These are phyloP conservation scores for Rachycentron canadum DNA, from an alignment of 2,797 vertebrate genomes.

Conservation along the genomic window DNA sequence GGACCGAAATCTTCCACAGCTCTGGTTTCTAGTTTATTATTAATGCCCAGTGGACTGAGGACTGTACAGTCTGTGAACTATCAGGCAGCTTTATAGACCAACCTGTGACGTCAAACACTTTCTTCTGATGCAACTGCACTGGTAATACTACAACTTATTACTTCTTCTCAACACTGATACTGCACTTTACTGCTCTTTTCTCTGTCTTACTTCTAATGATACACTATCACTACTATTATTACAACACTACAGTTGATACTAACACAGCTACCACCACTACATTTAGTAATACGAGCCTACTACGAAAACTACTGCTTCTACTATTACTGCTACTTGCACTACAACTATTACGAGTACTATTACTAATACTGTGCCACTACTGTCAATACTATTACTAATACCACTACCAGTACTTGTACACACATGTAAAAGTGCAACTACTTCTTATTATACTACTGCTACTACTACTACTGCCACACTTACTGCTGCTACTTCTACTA, in stretches of 20 bases:
- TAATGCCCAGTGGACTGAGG: slow-evolving; percentile 18
- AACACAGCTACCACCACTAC: background rate
- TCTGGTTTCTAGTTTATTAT: slow-evolving; percentile 48
- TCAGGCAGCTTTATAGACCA: background rate
- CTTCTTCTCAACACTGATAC: background rate
- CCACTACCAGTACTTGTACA: no score
- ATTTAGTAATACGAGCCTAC: background rate
- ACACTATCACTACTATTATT: background rate
- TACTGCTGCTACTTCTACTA: no score
- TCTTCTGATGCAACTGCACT: background rate
- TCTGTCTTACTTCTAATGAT: background rate
- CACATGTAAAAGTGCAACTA: no score
- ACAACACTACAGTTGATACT: background rate
- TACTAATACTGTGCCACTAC: no score
- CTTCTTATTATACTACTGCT: no score
- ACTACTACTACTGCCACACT: no score
- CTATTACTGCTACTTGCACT: no score
- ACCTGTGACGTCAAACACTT: slow-evolving; percentile 7
- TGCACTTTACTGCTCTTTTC: no score
- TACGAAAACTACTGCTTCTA: background rate
- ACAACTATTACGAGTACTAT: background rate
- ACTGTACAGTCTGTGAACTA: background rate
- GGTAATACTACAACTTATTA: slow-evolving; percentile 7
- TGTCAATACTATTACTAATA: no score
- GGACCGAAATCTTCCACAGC: slow-evolving; percentile 27